Percentiles rank a stretch among this genome's conserved stretches.
These are phyloP conservation scores for Athene noctua DNA, from an alignment of 2,113 vertebrate genomes.

Conservation along the genomic window DNA sequence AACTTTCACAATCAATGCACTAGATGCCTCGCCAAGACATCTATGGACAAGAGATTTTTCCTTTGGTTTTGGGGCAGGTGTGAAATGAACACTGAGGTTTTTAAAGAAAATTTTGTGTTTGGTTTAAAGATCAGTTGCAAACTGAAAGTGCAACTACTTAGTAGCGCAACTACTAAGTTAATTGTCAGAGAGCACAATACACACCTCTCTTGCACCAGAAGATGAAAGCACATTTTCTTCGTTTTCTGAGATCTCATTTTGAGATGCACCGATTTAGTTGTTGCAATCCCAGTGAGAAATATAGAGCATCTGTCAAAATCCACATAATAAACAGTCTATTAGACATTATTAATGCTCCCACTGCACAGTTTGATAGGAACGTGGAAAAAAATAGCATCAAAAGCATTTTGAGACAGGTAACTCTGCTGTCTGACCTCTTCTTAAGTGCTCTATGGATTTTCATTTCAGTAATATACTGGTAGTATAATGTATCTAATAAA, in stretches of 20 bases:
- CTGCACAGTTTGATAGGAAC: neutral
- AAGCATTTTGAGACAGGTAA: neutral
- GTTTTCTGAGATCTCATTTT: neutral
- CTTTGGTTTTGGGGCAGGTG: neutral
- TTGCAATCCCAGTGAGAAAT: neutral
- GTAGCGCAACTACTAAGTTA: neutral
- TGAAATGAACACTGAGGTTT: neutral
- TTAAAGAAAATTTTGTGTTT: neutral
- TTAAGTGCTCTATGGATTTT: neutral
- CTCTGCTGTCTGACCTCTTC: neutral
- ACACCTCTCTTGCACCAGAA: neutral
- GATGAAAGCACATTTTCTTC: fast-evolving
- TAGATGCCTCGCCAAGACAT: neutral
- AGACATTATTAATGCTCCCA: neutral
- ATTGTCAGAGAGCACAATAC: fast-evolving
- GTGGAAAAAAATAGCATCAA: neutral
- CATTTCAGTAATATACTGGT: neutral
- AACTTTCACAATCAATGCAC: neutral
- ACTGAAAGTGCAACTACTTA: neutral
- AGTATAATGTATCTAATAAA: neutral
- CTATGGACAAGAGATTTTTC: neutral
- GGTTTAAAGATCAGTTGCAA: neutral
- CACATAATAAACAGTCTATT: neutral
- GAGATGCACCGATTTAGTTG: neutral
- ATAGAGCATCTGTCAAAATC: neutral